These are phyloP conservation scores for Motacilla tschutschensis DNA, from an alignment of 2,113 vertebrate genomes.

Conservation along the genomic window DNA sequence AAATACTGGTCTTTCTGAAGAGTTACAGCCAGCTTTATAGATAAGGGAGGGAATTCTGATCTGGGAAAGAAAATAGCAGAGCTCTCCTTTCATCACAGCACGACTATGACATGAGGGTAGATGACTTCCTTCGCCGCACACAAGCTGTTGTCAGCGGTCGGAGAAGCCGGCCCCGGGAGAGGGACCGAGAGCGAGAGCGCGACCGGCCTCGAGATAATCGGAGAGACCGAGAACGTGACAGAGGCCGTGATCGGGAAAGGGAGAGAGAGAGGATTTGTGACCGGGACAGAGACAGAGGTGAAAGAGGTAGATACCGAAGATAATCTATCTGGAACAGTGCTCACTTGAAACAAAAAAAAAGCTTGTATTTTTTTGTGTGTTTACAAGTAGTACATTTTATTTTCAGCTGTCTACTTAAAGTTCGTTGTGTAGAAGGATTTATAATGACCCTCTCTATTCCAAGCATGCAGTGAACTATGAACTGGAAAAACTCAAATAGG, in stretches of 20 bases:
- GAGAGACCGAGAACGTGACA: conserved; percentile 83
- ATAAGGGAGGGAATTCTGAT: neutral
- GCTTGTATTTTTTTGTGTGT: conserved; percentile 79
- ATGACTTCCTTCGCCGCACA: conserved; percentile 94
- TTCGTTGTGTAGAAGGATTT: conserved; percentile 79
- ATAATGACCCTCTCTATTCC: conserved; percentile 75
- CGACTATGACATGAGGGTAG: conserved; percentile 97
- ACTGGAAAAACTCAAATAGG: conserved; percentile 73
- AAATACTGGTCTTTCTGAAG: neutral
- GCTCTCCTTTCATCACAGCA: conserved; percentile 77
- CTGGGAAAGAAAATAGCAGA: neutral
- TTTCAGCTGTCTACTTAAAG: conserved; percentile 79
- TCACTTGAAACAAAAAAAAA: conserved; percentile 67
- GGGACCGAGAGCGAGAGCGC: conserved; percentile 89
- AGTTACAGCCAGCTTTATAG: neutral
- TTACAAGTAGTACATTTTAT: conserved; percentile 82
- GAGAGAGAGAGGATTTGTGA: conserved; percentile 83
- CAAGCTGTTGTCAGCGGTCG: conserved; percentile 94
- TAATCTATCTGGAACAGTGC: conserved; percentile 69
- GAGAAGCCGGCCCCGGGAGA: conserved; percentile 86
- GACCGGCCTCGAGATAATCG: conserved; percentile 84
- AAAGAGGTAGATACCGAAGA: conserved; percentile 90
- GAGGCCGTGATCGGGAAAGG: conserved; percentile 87
- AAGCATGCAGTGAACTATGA: conserved; percentile 81
- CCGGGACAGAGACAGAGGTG: conserved; percentile 87